Conservation (phyloP, 2,113 vertebrate genomes). For the Lagopus leucura region DNA sequence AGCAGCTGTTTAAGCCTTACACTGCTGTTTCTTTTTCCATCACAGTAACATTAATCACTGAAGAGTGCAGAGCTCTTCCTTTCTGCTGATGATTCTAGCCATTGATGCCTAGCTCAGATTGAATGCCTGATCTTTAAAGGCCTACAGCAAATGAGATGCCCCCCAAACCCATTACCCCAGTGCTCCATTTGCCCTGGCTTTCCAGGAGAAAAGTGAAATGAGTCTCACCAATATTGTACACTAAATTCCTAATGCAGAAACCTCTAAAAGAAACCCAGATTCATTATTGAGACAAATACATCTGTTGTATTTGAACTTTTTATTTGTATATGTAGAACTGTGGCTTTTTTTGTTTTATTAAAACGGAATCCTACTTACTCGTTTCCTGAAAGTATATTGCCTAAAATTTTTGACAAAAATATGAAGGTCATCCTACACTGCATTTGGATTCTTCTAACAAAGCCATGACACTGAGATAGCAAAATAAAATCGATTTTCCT, state of each 20-base stretch:
- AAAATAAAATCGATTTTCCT: not conserved
- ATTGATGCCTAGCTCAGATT: not conserved
- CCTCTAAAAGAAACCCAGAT: not conserved
- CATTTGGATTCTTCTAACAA: not conserved
- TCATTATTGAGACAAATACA: not conserved
- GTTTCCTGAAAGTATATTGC: not conserved
- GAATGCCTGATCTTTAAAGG: not conserved
- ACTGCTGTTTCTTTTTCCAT: not conserved
- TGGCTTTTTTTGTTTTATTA: not conserved
- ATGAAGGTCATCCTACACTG: not conserved
- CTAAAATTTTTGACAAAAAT: not conserved
- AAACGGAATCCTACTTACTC: not conserved
- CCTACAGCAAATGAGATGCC: not conserved
- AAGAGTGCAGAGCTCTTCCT: not conserved
- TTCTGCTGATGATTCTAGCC: not conserved
- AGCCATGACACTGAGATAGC: not conserved
- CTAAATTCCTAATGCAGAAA: not conserved
- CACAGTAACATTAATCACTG: not conserved
- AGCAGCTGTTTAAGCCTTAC: not conserved
- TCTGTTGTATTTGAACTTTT: not conserved
- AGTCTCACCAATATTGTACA: not conserved
- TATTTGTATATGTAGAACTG: not conserved
- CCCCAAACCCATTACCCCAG: not conserved
- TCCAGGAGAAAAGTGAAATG: not conserved
- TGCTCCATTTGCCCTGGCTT: not conserved